A percentile compares a stretch with the other conserved stretches of the same genome.
Conservation (phyloP, 2,797 vertebrate species). For the Merluccius polli region DNA sequence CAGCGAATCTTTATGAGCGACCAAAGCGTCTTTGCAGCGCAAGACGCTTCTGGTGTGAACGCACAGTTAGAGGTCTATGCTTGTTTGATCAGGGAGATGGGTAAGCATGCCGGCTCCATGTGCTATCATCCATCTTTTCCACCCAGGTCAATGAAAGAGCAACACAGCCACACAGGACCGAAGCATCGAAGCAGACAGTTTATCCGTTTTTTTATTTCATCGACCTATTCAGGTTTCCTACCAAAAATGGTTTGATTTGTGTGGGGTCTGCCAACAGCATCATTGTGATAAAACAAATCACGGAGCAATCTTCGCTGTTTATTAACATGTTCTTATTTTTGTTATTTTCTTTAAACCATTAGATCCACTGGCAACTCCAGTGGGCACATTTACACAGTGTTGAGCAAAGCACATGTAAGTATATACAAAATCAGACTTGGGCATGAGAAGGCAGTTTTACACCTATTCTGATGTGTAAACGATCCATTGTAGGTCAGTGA, state of each 20-base stretch:
- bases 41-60: no score
- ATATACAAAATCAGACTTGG: conserved; percentile 34
- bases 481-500: conserved; percentile 60
- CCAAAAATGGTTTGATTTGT: not conserved
- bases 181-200: not conserved
- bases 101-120: not conserved
- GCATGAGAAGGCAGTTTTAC: conserved; percentile 51
- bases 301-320: not conserved
- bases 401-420: conserved; percentile 37
- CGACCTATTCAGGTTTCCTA: not conserved
- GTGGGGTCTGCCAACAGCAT: not conserved
- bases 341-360: conserved; percentile 14
- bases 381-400: conserved; percentile 22
- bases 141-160: not conserved
- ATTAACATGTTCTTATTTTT: not conserved
- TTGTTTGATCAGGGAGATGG: not conserved
- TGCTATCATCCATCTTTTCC: not conserved
- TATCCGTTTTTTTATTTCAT: not conserved
- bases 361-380: conserved; percentile 28
- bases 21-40: no score
- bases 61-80: not conserved
- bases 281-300: not conserved
- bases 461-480: conserved; percentile 56
- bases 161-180: not conserved
- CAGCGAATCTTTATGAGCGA: no score